Conservation (phyloP, 2,888 invertebrate species). For the Gryllus longicercus region DNA sequence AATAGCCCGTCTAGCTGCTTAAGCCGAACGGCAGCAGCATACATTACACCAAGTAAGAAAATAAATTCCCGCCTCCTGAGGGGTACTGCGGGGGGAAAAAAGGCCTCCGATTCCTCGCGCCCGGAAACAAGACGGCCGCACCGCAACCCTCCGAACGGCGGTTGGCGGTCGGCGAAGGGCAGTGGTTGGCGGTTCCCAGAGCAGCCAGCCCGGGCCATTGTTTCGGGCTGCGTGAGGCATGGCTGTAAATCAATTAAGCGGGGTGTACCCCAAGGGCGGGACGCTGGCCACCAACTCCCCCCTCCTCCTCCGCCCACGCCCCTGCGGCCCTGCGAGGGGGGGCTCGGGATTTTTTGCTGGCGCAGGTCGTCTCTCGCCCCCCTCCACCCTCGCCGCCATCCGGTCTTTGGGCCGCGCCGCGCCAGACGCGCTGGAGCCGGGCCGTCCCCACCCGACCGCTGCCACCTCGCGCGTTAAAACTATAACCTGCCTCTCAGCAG, state of each 20-base stretch:
- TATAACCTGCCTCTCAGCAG: no score
- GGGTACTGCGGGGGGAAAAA: no score
- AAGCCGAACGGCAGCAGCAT: no score
- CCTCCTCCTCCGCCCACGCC: neutral
- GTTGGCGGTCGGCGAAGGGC: neutral
- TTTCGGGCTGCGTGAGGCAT: neutral
- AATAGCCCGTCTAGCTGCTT: no score
- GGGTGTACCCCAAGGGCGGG: neutral
- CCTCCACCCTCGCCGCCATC: neutral
- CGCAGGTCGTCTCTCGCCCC: neutral
- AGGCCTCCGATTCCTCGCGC: no score
- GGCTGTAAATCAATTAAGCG: slow-evolving; percentile 10
- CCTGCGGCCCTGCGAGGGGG: neutral
- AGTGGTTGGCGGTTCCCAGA: neutral
- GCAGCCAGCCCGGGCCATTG: neutral
- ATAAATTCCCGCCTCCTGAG: no score
- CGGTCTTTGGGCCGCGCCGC: neutral
- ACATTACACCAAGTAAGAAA: no score
- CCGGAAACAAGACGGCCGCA: neutral
- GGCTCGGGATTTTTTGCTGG: neutral
- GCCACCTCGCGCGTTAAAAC: no score
- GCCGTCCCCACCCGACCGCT: neutral
- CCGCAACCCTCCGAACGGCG: neutral
- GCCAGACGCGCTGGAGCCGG: neutral
- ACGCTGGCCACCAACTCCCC: neutral